phyloP scores from a whole-genome alignment of 1,140 invertebrate species.

The Eupristina koningsbergeri region DNA sequence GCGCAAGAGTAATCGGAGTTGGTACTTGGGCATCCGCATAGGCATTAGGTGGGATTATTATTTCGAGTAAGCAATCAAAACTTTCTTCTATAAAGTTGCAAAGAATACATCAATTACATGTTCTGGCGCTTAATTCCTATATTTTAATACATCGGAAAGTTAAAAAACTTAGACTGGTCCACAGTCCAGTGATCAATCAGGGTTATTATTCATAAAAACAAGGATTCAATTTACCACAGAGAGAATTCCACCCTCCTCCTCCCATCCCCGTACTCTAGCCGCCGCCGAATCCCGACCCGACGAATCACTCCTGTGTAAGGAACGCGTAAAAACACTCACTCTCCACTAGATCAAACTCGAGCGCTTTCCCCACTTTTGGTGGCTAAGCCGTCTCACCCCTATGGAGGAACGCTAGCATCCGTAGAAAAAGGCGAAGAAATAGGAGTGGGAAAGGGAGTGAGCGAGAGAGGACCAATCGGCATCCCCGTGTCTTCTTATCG shows the following conservation, averaged over 20 bases:
- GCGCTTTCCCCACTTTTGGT: background rate
- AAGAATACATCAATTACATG: background rate
- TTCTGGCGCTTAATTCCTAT: background rate
- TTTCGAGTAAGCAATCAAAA: background rate
- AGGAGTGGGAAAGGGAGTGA: background rate
- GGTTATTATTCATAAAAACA: conserved; percentile 45
- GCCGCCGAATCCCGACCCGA: too few species aligned
- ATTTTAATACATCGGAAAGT: too few species aligned
- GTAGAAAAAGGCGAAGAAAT: conserved; percentile 8
- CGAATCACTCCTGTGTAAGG: conserved; percentile 10
- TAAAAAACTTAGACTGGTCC: too few species aligned
- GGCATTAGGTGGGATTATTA: background rate
- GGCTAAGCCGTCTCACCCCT: background rate
- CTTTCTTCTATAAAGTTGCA: background rate
- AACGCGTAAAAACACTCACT: conserved; percentile 15
- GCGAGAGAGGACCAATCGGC: conserved; percentile 59
- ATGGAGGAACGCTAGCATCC: background rate
- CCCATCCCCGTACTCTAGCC: too few species aligned
- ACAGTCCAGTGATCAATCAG: background rate
- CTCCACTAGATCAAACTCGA: conserved; percentile 21
- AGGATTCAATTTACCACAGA: conserved; percentile 45
- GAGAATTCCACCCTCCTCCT: conserved; percentile 16
- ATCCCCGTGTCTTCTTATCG: conserved; percentile 71
- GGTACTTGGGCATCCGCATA: background rate
- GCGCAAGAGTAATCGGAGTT: background rate